Conservation (phyloP, 2,888 invertebrate genomes). For the Drosophila villosipedis region DNA sequence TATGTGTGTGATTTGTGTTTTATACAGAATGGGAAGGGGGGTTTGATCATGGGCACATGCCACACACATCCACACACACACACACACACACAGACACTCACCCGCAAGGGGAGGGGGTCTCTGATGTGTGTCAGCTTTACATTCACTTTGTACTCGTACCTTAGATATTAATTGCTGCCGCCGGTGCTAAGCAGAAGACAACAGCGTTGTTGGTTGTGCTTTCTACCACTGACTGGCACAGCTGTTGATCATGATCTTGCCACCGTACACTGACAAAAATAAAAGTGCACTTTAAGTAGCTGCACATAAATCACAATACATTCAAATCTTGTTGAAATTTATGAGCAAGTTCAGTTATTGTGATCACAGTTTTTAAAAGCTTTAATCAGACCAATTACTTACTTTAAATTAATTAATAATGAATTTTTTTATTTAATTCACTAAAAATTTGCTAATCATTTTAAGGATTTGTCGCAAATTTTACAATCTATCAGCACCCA, state of each 20-base stretch:
- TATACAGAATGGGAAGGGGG: background rate
- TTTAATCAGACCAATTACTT: background rate
- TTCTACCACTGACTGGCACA: slow-evolving; percentile 44
- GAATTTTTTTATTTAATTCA: background rate
- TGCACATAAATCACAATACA: background rate
- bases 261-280: slow-evolving; percentile 3
- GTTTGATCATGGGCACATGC: slow-evolving; percentile 47
- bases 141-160: slow-evolving; percentile 76
- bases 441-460: background rate
- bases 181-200: slow-evolving; percentile 36
- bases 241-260: slow-evolving; percentile 37
- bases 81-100: slow-evolving; percentile 9
- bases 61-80: slow-evolving; percentile 3
- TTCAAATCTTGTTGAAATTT: background rate
- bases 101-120: background rate
- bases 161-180: slow-evolving; percentile 76
- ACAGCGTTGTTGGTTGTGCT: slow-evolving; percentile 40
- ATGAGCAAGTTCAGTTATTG: background rate
- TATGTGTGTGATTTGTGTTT: slow-evolving; percentile 3
- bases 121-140: slow-evolving; percentile 77
- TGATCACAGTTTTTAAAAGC: background rate
- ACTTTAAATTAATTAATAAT: background rate
- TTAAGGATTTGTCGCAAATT: background rate
- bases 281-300: too few relatives aligned
- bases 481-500: background rate